Conservation (phyloP, 2,888 invertebrate genomes). For the Colletes collaris region DNA sequence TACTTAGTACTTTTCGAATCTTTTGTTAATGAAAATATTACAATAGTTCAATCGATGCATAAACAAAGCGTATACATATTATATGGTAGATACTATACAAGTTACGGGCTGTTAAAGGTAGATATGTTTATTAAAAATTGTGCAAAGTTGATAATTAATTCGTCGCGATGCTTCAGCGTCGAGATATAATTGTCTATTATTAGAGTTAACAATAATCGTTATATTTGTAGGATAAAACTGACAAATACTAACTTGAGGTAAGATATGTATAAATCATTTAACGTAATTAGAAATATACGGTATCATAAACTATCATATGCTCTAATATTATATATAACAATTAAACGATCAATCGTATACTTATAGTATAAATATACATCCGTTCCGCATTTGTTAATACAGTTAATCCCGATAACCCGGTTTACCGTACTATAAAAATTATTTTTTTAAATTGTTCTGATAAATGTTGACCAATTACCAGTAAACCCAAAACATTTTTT, state of each 20-base stretch:
- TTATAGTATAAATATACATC: constrained; percentile 3
- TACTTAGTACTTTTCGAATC: not conserved
- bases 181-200: not conserved
- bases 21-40: constrained; percentile 8
- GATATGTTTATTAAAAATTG: constrained; percentile 18
- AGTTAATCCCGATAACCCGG: constrained; percentile 7
- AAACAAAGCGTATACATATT: constrained; percentile 3
- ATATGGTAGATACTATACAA: not conserved
- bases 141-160: constrained; percentile 17
- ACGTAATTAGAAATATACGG: constrained; percentile 11
- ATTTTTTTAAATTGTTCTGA: no score
- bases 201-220: constrained; percentile 7
- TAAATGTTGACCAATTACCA: not conserved
- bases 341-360: constrained; percentile 14
- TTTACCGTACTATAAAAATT: constrained; percentile 2
- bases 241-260: not conserved
- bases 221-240: constrained; percentile 5
- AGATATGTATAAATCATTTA: constrained; percentile 16
- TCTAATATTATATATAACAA: constrained; percentile 8
- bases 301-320: constrained; percentile 2
- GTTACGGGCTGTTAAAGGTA: constrained; percentile 5
- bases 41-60: not conserved
- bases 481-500: no score
- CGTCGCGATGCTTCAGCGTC: not conserved
- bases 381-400: not conserved